Base-by-base conservation (phyloP, 1,140 invertebrate genomes). In the Caenorhabditis tropicalis region DNA sequence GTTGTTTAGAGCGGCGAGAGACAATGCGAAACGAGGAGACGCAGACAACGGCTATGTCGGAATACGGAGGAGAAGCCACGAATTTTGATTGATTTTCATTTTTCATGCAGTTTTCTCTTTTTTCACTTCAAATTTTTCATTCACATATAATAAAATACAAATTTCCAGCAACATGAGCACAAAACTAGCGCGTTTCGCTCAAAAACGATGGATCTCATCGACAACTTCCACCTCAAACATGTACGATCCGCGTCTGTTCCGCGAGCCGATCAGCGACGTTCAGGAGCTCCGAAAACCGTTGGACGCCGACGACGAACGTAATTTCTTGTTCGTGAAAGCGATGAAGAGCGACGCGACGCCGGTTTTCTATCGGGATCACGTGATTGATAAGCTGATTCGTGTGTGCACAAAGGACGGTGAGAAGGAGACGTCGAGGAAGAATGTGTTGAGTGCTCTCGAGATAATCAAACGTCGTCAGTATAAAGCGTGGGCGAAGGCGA, bases 341-440 rank as follows among this genome's bases (percentile, higher is more conserved):
- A 86, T 91, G 85, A 79, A 86, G 16, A 58, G 39, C 29, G 89
- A 91, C 49, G 58, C 91, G 46, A 86, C 90, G 7, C 90, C 90
- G 10, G 90, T 91, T 21, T 91, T 91, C 82, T 90, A 90, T 79
- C 81, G 89, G 33, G 84, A 90, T 85, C 86, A 86, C 21, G 87
- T 84, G 46, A 80, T 91, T 19, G 90, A 91, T 82, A 91, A 91
- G 58, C 53, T 91, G n/a, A 79, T 91, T 27, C 87, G 88, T 24
- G 86, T 91, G 33, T 87, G 84, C n/a, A 86, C 89, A 82, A 84
- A 83, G 16, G 82, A 88, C 43, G 90, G 90, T 15, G 79, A 86
- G 29, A 91, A 91, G 49, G 89, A 91, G 43, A 86, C 85, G 10
- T 51, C 85, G 4, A 51, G 86, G 3, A 80, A 48, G n/a, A 88